These are phyloP conservation scores for Ischnura elegans DNA, from an alignment of 2,888 invertebrate species.

Conservation along the genomic window DNA sequence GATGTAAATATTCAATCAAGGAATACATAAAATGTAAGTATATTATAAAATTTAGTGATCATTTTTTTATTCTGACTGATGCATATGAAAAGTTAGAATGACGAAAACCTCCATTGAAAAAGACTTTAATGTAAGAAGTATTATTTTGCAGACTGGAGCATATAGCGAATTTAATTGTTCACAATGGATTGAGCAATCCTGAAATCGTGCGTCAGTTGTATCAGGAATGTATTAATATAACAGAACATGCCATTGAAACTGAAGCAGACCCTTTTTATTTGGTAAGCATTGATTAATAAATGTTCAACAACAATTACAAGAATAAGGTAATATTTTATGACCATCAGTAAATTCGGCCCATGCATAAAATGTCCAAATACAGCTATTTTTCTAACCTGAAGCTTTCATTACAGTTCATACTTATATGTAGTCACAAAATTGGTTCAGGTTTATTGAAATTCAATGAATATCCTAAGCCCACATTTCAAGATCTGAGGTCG, in stretches of 20 bases:
- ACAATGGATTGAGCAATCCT: not conserved
- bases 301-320: too few relatives aligned
- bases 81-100: not conserved
- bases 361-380: not conserved
- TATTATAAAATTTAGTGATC: not conserved
- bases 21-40: constrained; percentile 58
- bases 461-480: too few relatives aligned
- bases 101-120: not conserved
- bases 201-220: not conserved
- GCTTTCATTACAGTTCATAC: too few relatives aligned
- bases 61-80: not conserved
- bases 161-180: not conserved
- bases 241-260: constrained; percentile 32
- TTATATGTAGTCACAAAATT: too few relatives aligned
- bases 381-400: not conserved
- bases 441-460: too few relatives aligned
- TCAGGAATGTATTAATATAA: constrained; percentile 42
- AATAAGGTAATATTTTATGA: too few relatives aligned
- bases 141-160: constrained; percentile 17
- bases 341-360: too few relatives aligned
- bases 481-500: too few relatives aligned
- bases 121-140: not conserved
- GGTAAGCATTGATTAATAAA: not conserved
- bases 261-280: constrained; percentile 42
- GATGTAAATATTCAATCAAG: not conserved